Evolutionary conservation across 1,140 invertebrate species (phyloP).

Genomic region (Diorhabda carinulata): DNA sequence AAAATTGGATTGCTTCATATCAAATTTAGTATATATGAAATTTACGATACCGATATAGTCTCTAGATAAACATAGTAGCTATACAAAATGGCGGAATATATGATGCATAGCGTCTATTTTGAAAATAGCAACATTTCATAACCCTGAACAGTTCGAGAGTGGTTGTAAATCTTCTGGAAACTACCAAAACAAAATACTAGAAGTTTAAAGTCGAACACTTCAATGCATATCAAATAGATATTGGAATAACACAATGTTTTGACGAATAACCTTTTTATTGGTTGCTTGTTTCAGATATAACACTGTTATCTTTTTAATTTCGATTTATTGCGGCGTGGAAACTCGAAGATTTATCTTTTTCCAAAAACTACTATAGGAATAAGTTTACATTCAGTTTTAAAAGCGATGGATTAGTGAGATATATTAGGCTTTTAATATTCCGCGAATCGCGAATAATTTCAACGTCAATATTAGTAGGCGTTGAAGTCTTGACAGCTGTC

Average conservation of each 20-base stretch:
- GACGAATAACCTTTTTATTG: background rate
- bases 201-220: slow-evolving; percentile 12
- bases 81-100: background rate
- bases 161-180: slow-evolving; percentile 9
- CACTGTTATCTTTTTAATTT: slow-evolving; percentile 1
- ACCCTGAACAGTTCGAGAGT: background rate
- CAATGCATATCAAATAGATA: slow-evolving; percentile 19
- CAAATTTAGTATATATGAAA: too few relatives aligned
- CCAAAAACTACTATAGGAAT: too few relatives aligned
- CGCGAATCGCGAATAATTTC: too few relatives aligned
- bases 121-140: slow-evolving; percentile 12
- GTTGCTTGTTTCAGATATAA: background rate
- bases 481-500: too few relatives aligned
- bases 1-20: too few relatives aligned
- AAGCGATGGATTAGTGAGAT: too few relatives aligned
- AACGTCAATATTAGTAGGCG: too few relatives aligned
- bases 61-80: too few relatives aligned
- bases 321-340: background rate
- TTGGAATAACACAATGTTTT: background rate
- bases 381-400: too few relatives aligned
- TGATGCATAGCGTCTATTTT: background rate
- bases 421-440: too few relatives aligned
- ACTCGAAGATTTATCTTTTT: too few relatives aligned
- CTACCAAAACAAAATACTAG: slow-evolving; percentile 14
- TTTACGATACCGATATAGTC: too few relatives aligned